Evolutionary conservation across 2,888 invertebrate species (phyloP), one percentile per base, ranked within the genome.

Genomic region (Elgonia sp.): DNA sequence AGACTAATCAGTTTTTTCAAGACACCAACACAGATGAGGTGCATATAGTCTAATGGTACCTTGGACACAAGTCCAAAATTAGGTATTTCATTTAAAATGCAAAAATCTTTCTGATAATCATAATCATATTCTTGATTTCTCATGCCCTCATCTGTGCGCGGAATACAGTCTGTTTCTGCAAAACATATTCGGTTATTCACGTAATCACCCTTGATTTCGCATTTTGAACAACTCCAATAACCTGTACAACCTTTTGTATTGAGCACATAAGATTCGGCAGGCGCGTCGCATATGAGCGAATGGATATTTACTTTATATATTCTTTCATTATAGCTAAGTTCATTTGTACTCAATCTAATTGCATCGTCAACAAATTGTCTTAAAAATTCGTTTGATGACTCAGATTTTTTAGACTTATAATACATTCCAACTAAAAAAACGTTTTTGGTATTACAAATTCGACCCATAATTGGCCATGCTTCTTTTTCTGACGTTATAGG

Each of bases 71-170:
- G 42, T 50, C 75, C 76, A 29, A 83, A 76, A 50, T 60, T 9
- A n/a, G 83, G 83, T 18, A 83, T 67, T n/a, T 76, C n/a, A n/a
- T 39, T 69, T 20, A 83, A 60, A 39, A 76, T 50, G 39, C 60
- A 75, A 46, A 40, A 12, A n/a, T 67, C 73, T 29, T 4, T 14
- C 18, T 82, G 82, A 21, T 82, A 82, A 39, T 72, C 72, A 16
- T 50, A 53, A 46, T 73, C 42, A n/a, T 73, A 73, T 10, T 40
- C 18, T 67, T 55, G 53, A 55, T 82, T 73, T 6, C 18, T 42
- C 73, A 82, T 73, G 9, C 37, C 73, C 12, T 42, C 67, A 57
- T 73, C 73, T 18, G 82, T 82, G 9, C 81, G 63, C 29, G 60
- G 8, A 21, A 12, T 5, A 53, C 53, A 62, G 20, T 82, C 6